A percentile compares a stretch with the other conserved stretches of the same genome.
Evolutionary conservation across 2,113 vertebrate species (phyloP).

Genomic region (Rutilus rutilus): DNA sequence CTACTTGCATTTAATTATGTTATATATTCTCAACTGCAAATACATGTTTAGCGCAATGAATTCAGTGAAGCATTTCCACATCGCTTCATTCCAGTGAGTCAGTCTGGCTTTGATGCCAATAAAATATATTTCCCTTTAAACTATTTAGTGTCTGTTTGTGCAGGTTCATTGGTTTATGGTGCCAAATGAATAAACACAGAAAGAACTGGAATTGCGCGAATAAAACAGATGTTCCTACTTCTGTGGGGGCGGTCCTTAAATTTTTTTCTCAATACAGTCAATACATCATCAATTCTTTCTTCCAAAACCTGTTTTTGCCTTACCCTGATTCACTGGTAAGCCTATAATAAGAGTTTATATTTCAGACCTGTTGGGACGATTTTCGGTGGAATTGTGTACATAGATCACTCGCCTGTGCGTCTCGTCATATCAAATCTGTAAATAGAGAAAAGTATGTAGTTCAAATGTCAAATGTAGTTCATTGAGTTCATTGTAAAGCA

Average conservation of each 20-base stretch:
- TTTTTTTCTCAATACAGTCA: too few relatives aligned
- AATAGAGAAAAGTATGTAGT: too few relatives aligned
- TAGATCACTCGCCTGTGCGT: too few relatives aligned
- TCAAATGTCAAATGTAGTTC: too few relatives aligned
- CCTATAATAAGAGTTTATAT: too few relatives aligned
- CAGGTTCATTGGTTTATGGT: neutral
- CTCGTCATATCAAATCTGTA: too few relatives aligned
- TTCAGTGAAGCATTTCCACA: neutral
- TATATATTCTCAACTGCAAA: neutral
- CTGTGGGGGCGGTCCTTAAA: neutral
- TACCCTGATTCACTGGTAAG: too few relatives aligned
- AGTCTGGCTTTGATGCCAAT: neutral
- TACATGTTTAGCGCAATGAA: neutral
- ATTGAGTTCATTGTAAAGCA: too few relatives aligned
- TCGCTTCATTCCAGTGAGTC: slow-evolving; percentile 9
- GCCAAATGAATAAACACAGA: slow-evolving; percentile 1
- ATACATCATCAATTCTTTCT: too few relatives aligned
- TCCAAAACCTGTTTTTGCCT: too few relatives aligned
- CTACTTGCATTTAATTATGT: neutral
- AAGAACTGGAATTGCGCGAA: neutral
- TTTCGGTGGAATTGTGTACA: too few relatives aligned
- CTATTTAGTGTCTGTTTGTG: neutral
- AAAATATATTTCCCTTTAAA: slow-evolving; percentile 15
- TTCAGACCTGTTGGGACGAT: too few relatives aligned
- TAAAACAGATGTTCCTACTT: neutral